Conservation (phyloP, 2,888 invertebrate genomes). For the Apodemia duryi region DNA sequence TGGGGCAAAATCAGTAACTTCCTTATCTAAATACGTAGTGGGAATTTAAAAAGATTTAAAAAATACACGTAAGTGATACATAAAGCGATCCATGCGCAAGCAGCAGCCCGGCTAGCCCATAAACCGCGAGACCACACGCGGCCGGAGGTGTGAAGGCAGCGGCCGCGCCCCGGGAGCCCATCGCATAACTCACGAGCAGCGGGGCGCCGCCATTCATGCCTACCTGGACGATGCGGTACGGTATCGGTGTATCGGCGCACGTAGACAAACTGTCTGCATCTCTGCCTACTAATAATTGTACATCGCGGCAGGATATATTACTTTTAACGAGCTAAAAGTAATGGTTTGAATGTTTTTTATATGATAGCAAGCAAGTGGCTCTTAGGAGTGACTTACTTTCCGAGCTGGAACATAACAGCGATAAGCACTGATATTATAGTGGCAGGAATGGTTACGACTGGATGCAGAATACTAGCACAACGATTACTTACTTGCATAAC, state of each 20-base stretch:
- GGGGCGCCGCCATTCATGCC: conserved; percentile 76
- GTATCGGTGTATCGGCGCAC: conserved; percentile 46
- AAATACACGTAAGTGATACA: conserved; percentile 22
- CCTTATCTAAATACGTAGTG: too few relatives aligned
- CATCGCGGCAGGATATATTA: background rate
- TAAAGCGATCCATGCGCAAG: conserved; percentile 41
- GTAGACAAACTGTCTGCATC: conserved; percentile 64
- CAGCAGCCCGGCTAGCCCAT: conserved; percentile 63
- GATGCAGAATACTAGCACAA: too few relatives aligned
- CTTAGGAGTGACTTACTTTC: too few relatives aligned
- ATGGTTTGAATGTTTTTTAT: background rate
- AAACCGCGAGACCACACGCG: conserved; percentile 78
- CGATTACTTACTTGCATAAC: too few relatives aligned
- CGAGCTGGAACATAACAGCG: too few relatives aligned
- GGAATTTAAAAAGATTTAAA: background rate
- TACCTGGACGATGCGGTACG: conserved; percentile 53
- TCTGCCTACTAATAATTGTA: conserved; percentile 6
- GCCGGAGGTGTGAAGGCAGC: conserved; percentile 77
- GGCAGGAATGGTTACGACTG: too few relatives aligned
- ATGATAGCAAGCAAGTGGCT: background rate
- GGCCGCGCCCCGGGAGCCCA: conserved; percentile 65
- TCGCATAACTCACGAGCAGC: conserved; percentile 74
- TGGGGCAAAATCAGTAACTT: too few relatives aligned
- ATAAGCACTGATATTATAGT: too few relatives aligned
- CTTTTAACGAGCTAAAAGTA: conserved; percentile 7